Evolutionary conservation across 2,797 vertebrate species (phyloP).

Genomic region (Euphonia xanthogaster): DNA sequence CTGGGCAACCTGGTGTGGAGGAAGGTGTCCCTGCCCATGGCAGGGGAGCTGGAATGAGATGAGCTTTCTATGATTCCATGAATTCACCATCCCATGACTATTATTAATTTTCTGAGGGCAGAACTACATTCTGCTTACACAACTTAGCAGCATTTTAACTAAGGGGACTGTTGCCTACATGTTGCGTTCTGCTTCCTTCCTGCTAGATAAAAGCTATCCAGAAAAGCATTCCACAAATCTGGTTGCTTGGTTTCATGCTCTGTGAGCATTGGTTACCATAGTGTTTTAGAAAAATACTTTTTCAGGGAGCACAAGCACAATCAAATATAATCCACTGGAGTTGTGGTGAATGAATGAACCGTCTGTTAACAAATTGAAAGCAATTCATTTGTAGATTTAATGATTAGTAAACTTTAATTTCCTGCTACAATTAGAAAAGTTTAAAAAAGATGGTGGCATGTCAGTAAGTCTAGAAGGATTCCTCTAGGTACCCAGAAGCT

Average conservation of each 20-base stretch:
- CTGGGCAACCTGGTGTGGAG: neutral
- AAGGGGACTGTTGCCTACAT: neutral
- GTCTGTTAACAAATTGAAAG: conserved; percentile 18
- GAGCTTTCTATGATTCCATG: neutral
- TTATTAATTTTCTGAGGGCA: neutral
- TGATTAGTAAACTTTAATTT: neutral
- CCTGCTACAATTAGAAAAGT: neutral
- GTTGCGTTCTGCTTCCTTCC: neutral
- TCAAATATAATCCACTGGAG: neutral
- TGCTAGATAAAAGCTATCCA: neutral
- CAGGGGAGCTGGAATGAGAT: neutral
- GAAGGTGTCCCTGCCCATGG: neutral
- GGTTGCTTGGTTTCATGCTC: conserved; percentile 37
- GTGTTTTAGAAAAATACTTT: conserved; percentile 43
- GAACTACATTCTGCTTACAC: neutral
- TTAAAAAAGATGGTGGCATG: neutral
- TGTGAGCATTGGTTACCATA: neutral
- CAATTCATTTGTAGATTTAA: neutral
- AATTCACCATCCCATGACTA: neutral
- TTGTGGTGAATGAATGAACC: neutral
- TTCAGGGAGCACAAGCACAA: neutral
- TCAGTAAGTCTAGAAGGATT: neutral
- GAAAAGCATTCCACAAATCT: conserved; percentile 23
- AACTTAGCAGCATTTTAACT: neutral
- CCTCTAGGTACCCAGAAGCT: neutral